Percentiles rank a stretch among this genome's conserved stretches.
Conservation (phyloP, 2,797 vertebrate species). For the Sebastolobus altivelis region DNA sequence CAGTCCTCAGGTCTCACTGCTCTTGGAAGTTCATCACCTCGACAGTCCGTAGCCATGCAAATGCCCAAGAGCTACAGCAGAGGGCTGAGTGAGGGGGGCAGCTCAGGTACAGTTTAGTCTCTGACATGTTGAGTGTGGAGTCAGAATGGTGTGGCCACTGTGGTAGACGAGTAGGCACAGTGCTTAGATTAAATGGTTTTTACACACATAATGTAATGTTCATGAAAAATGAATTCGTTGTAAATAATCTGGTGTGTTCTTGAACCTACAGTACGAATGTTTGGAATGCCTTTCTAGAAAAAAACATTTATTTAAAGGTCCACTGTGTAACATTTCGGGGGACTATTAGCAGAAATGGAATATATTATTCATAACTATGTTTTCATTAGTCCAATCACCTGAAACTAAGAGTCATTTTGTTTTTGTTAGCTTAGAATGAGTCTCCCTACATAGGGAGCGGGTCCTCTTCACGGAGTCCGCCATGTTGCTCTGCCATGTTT, state of each 20-base stretch:
- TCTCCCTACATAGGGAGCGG: no score
- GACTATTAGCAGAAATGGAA: no score
- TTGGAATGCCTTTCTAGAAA: background rate
- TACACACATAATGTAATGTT: background rate
- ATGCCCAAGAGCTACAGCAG: conserved; percentile 91
- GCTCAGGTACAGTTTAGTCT: conserved; percentile 84
- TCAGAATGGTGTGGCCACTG: background rate
- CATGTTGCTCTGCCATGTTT: no score
- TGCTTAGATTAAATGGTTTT: background rate
- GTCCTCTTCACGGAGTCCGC: no score
- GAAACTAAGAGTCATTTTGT: no score
- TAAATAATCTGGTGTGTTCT: background rate
- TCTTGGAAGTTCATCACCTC: conserved; percentile 89
- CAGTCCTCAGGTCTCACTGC: conserved; percentile 88
- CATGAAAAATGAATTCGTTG: background rate
- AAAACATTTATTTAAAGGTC: no score
- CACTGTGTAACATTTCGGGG: no score
- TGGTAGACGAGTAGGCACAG: background rate
- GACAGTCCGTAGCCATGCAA: conserved; percentile 90
- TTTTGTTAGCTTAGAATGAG: no score
- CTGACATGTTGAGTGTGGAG: background rate
- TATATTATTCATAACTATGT: no score
- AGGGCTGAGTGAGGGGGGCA: conserved; percentile 82
- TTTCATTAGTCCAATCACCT: no score
- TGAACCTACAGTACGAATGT: background rate